Evolutionary conservation across 1,140 invertebrate genomes (phyloP).

Genomic region (Metopolophium dirhodum): DNA sequence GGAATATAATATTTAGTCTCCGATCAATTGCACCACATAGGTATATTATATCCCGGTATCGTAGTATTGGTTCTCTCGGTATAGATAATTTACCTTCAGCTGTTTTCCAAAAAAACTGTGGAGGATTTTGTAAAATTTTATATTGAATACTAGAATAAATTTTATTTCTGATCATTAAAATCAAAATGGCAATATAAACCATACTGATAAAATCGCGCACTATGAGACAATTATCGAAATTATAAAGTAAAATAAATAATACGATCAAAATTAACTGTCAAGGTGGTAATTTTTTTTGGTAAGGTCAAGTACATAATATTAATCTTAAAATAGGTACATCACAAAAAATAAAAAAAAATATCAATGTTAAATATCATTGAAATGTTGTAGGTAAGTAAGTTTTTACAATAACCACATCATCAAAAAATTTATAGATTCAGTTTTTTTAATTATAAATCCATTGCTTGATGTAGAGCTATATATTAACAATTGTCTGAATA

Average conservation of each 20-base stretch:
- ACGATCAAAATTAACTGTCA: background rate
- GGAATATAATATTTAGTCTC: too few species aligned
- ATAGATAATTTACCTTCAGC: too few species aligned
- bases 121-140: background rate
- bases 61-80: too few species aligned
- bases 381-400: background rate
- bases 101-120: too few species aligned
- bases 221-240: background rate
- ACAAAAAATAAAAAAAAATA: background rate
- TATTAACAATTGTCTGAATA: background rate
- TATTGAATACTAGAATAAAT: background rate
- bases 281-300: background rate
- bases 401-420: background rate
- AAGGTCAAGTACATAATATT: background rate
- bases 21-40: too few species aligned
- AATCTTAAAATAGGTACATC: background rate
- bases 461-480: background rate
- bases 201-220: background rate
- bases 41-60: too few species aligned
- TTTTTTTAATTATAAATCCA: background rate
- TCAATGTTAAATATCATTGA: slow-evolving; percentile 9
- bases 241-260: background rate
- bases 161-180: background rate
- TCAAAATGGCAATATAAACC: background rate
- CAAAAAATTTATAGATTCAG: background rate